Percentiles rank a stretch among this genome's conserved stretches.
These are phyloP conservation scores for Epinotia ramella DNA, from an alignment of 2,888 invertebrate genomes.

Conservation along the genomic window DNA sequence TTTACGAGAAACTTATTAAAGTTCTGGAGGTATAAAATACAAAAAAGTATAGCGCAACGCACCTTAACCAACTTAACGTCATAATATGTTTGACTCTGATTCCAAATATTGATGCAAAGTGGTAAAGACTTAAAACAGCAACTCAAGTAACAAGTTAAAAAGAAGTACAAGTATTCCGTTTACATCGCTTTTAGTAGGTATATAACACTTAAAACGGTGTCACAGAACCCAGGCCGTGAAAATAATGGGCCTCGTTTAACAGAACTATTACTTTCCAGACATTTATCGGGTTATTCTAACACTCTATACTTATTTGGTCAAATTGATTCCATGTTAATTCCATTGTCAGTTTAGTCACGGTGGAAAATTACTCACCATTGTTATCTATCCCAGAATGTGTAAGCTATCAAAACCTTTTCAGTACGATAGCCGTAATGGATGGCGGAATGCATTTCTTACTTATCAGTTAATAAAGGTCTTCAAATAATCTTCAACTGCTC, in stretches of 20 bases:
- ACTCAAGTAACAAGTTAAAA: too few relatives aligned
- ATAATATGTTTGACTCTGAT: too few relatives aligned
- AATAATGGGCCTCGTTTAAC: conserved; percentile 26
- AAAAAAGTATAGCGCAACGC: neutral
- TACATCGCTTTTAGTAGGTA: neutral
- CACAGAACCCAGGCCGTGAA: conserved; percentile 1
- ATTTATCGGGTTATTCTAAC: conserved; percentile 12
- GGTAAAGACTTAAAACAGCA: too few relatives aligned
- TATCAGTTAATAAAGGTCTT: neutral
- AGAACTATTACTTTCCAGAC: conserved; percentile 20
- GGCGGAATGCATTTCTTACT: neutral
- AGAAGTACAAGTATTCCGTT: neutral
- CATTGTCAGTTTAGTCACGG: neutral
- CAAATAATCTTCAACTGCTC: neutral
- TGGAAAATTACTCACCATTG: neutral
- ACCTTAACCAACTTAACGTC: neutral
- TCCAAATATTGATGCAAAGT: too few relatives aligned
- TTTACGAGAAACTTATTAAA: neutral
- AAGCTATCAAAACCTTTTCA: too few relatives aligned
- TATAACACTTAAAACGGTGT: neutral
- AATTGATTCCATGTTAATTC: neutral
- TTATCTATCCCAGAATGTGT: neutral
- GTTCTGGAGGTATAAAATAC: neutral
- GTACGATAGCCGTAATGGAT: neutral
- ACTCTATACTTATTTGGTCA: neutral